phyloP scores from a whole-genome alignment of 2,797 vertebrate species.

The Myiotriccus ornatus region DNA sequence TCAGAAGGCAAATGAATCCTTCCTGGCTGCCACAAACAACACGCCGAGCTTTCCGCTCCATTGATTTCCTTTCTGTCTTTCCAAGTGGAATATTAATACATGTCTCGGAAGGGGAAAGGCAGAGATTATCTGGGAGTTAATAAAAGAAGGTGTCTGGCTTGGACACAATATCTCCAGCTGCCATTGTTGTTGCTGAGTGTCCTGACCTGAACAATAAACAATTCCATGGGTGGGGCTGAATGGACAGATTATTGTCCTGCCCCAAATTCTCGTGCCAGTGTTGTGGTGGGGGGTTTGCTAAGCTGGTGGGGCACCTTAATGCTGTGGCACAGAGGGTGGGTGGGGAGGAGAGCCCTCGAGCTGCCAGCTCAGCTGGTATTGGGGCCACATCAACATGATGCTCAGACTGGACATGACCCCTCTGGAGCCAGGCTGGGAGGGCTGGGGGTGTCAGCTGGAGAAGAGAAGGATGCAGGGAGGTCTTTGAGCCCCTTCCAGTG shows the following conservation, averaged over 20 bases:
- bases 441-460: neutral
- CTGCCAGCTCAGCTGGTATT: neutral
- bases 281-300: neutral
- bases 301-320: neutral
- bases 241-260: neutral
- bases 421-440: neutral
- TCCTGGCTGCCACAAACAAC: conserved; percentile 10
- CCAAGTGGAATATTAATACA: neutral
- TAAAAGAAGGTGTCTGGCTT: neutral
- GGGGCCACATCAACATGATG: neutral
- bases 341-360: neutral
- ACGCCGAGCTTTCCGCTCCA: neutral
- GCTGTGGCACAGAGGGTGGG: neutral
- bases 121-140: neutral
- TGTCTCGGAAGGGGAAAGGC: neutral
- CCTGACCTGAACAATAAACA: neutral
- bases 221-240: neutral
- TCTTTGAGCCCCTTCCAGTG: neutral
- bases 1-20: conserved; percentile 10
- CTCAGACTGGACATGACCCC: neutral
- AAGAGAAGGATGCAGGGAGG: neutral
- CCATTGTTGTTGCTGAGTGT: neutral
- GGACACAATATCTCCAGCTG: neutral
- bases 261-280: neutral
- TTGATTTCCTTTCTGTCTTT: conserved; percentile 8